These are phyloP conservation scores for Shinisaurus crocodilurus DNA, from an alignment of 2,113 vertebrate genomes.

Conservation along the genomic window DNA sequence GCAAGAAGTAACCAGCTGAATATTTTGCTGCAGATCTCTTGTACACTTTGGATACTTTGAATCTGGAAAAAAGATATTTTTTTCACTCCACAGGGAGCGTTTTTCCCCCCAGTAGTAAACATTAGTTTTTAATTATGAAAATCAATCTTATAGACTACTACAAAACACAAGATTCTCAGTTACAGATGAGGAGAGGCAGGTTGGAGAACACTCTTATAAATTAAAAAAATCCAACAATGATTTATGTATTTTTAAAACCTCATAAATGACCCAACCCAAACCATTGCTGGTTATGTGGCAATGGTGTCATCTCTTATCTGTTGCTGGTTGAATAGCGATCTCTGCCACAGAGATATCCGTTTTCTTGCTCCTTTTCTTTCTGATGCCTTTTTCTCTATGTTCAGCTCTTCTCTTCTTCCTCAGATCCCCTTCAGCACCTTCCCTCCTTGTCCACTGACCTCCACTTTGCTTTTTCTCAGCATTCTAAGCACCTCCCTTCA, in stretches of 20 bases:
- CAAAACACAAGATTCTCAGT: neutral
- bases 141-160: conserved; percentile 12
- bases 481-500: neutral
- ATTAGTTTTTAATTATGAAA: conserved; percentile 5
- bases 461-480: neutral
- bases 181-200: neutral
- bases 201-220: neutral
- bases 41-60: neutral
- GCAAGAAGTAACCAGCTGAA: neutral
- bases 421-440: neutral
- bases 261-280: neutral
- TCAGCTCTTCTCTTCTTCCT: neutral
- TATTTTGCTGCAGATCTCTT: neutral
- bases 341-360: neutral
- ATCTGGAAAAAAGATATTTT: neutral
- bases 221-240: neutral
- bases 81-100: neutral
- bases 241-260: neutral
- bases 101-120: conserved; percentile 1
- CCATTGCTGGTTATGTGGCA: neutral
- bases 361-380: neutral
- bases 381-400: neutral
- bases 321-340: neutral
- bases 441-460: neutral
- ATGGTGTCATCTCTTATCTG: neutral